phyloP scores from a whole-genome alignment of 53 echinoderm and acorn worm genomes.

The Hippasteria phrygiana region DNA sequence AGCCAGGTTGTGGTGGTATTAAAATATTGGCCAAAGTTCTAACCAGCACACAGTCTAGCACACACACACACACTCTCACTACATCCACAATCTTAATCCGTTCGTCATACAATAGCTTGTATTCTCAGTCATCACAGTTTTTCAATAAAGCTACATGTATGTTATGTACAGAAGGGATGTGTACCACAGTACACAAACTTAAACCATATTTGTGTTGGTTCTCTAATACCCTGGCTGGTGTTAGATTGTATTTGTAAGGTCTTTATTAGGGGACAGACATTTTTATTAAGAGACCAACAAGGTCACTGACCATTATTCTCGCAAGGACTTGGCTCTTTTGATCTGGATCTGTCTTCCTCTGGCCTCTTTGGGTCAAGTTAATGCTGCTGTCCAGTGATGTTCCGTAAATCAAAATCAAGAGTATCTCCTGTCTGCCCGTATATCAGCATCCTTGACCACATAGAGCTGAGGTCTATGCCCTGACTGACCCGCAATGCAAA shows the following conservation, averaged over 20 bases:
- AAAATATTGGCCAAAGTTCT: not conserved
- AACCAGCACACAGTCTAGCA: not conserved
- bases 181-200: not conserved
- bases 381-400: not conserved
- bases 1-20: not conserved
- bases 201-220: not conserved
- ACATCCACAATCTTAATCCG: not conserved
- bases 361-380: not conserved
- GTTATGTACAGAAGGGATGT: constrained; percentile 25
- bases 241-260: constrained; percentile 3
- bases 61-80: not conserved
- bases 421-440: not conserved
- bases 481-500: not conserved
- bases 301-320: not conserved
- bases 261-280: not conserved
- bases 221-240: not conserved
- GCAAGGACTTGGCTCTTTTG: not conserved
- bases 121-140: not conserved
- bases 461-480: constrained; percentile 1
- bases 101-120: constrained; percentile 14
- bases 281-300: not conserved
- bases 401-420: not conserved
- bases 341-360: constrained; percentile 13
- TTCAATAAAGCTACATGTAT: not conserved
- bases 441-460: constrained; percentile 11